These are phyloP conservation scores for Caenorhabditis sp. DNA, from an alignment of 2,888 invertebrate genomes.

Conservation along the genomic window DNA sequence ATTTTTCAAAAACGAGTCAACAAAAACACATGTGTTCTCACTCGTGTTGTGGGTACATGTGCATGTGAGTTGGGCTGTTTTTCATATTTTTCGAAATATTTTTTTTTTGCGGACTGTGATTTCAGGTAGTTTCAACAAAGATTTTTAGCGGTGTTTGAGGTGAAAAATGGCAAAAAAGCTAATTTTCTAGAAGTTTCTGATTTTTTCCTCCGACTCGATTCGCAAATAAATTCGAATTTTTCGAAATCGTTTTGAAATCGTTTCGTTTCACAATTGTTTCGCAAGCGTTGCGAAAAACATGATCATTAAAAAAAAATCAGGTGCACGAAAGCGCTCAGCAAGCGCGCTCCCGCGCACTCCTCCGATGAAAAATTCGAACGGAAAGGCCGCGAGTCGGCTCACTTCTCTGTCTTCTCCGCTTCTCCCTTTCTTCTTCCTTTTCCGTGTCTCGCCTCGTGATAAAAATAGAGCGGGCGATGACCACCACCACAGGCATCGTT, in stretches of 20 bases:
- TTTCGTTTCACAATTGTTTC: too few species aligned
- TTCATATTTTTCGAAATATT: neutral
- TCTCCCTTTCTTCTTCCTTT: neutral
- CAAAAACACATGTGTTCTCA: too few species aligned
- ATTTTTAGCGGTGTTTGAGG: too few species aligned
- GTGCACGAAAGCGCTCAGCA: slow-evolving; percentile 14
- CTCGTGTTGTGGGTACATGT: too few species aligned
- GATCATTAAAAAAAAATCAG: neutral
- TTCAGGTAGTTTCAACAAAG: too few species aligned
- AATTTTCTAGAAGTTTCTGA: too few species aligned
- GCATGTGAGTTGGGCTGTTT: neutral
- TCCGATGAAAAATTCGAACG: slow-evolving; percentile 40
- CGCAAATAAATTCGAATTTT: too few species aligned
- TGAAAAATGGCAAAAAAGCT: too few species aligned
- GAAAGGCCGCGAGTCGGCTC: slow-evolving; percentile 49
- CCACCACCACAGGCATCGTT: neutral
- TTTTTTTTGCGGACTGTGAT: neutral
- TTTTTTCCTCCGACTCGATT: neutral
- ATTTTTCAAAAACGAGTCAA: too few species aligned
- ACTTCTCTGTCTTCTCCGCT: neutral
- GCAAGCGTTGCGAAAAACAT: too few species aligned
- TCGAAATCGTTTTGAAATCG: too few species aligned
- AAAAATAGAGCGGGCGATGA: slow-evolving; percentile 17
- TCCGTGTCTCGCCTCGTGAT: slow-evolving; percentile 43
- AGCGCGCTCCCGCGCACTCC: slow-evolving; percentile 44